phyloP scores from a whole-genome alignment of 2,888 invertebrate species.

The Oxyscelio sp. region DNA sequence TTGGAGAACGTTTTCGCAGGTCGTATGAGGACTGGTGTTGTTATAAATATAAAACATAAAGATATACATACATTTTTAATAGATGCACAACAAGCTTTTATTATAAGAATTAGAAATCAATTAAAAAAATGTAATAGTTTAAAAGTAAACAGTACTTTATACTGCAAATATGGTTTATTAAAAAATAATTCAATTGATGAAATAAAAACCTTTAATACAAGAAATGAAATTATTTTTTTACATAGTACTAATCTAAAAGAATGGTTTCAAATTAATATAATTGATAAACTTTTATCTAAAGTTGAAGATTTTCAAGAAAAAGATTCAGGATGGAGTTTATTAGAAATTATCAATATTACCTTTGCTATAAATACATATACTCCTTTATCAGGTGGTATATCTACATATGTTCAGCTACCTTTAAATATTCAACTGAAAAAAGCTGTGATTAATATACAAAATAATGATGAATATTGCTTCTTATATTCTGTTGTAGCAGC shows the following conservation, averaged over 20 bases:
- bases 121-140: neutral
- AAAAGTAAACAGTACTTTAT: neutral
- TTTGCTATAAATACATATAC: slow-evolving; percentile 71
- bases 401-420: slow-evolving; percentile 59
- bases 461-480: slow-evolving; percentile 73
- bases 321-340: slow-evolving; percentile 68
- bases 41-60: neutral
- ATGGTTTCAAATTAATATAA: slow-evolving; percentile 16
- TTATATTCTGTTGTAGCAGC: slow-evolving; percentile 69
- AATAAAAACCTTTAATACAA: neutral
- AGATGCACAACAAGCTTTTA: neutral
- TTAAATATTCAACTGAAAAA: slow-evolving; percentile 42
- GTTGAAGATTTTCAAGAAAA: slow-evolving; percentile 70
- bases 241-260: slow-evolving; percentile 17
- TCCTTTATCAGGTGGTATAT: slow-evolving; percentile 51
- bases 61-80: neutral
- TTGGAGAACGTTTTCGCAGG: neutral
- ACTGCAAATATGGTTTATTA: neutral
- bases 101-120: neutral
- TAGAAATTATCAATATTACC: slow-evolving; percentile 67
- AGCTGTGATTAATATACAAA: slow-evolving; percentile 73
- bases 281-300: slow-evolving; percentile 36
- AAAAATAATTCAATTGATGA: neutral
- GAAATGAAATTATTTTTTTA: slow-evolving; percentile 12
- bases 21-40: neutral